Conservation (phyloP, 1,140 invertebrate genomes). For the Chionoecetes opilio region DNA sequence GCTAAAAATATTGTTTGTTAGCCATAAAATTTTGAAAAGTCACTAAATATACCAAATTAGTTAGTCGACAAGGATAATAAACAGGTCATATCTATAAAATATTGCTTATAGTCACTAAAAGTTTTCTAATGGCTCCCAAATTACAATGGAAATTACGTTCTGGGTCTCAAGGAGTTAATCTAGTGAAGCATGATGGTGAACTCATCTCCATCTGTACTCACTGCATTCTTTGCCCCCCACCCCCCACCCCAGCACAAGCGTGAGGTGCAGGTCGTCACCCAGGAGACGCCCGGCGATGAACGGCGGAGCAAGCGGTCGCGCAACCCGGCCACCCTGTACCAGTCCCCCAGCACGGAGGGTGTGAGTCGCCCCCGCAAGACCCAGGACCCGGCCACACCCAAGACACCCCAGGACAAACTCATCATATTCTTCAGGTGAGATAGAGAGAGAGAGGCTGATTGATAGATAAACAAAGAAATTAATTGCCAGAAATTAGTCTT, state of each 20-base stretch:
- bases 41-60: too few species aligned
- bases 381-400: constrained; percentile 85
- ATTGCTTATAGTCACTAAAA: too few species aligned
- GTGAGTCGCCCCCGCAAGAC: constrained; percentile 88
- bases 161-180: too few species aligned
- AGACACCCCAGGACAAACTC: constrained; percentile 90
- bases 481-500: too few species aligned
- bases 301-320: constrained; percentile 85
- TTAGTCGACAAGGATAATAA: too few species aligned
- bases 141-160: too few species aligned
- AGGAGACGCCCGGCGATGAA: constrained; percentile 72
- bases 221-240: neutral
- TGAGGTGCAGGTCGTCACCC: constrained; percentile 56
- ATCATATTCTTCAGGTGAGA: constrained; percentile 86
- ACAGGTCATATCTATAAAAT: too few species aligned
- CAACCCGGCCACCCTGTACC: constrained; percentile 90
- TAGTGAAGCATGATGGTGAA: too few species aligned
- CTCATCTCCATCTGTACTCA: neutral
- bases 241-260: constrained; percentile 77
- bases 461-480: too few species aligned
- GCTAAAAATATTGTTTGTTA: too few species aligned
- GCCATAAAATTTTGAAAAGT: too few species aligned
- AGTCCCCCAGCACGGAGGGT: constrained; percentile 91
- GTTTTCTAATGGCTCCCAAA: too few species aligned
- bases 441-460: neutral